phyloP scores from a whole-genome alignment of 2,888 invertebrate species.

The Polia nebulosa region DNA sequence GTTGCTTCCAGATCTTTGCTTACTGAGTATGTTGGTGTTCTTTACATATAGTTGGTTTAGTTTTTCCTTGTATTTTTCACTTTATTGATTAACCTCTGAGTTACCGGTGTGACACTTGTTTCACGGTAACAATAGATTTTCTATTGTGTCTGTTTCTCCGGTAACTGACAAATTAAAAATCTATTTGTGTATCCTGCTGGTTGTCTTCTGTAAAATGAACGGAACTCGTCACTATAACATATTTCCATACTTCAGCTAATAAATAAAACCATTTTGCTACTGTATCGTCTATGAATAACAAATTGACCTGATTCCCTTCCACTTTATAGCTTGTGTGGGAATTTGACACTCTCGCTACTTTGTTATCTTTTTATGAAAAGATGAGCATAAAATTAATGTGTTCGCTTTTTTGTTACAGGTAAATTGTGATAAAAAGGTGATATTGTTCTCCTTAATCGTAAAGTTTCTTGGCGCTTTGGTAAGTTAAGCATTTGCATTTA shows the following conservation, averaged over 20 bases:
- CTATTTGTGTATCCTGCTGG: not conserved
- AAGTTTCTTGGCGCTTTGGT: conserved; percentile 19
- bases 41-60: not conserved
- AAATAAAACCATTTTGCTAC: conserved; percentile 12
- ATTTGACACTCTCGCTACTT: conserved; percentile 41
- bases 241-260: conserved; percentile 22
- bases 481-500: no score
- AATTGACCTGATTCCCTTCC: conserved; percentile 48
- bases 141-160: no score
- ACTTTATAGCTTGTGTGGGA: conserved; percentile 42
- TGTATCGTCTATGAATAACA: conserved; percentile 35
- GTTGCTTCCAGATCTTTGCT: not conserved
- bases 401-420: conserved; percentile 57
- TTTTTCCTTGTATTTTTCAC: not conserved
- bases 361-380: conserved; percentile 37
- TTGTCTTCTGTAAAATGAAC: not conserved
- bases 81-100: conserved; percentile 1
- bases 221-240: not conserved
- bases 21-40: not conserved
- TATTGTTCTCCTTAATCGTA: conserved; percentile 9
- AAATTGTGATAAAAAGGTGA: conserved; percentile 35
- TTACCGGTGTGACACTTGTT: no score
- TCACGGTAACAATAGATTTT: no score
- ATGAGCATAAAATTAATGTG: conserved; percentile 40
- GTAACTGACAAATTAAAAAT: no score